Conservation (phyloP, 2,113 vertebrate genomes). For the Enhydra lutris region DNA sequence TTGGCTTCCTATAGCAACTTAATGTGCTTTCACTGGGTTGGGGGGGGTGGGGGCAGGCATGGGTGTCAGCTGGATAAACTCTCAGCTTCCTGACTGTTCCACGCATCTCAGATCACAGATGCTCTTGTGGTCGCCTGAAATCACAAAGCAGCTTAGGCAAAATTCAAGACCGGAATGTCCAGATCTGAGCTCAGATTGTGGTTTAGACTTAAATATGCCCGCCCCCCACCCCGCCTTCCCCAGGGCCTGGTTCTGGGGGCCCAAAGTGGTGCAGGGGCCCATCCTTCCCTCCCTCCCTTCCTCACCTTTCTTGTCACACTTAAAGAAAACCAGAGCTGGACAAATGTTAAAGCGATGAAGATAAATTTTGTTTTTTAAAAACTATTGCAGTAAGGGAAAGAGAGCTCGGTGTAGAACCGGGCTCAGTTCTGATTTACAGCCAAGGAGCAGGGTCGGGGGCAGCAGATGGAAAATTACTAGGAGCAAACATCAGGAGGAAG, state of each 20-base stretch:
- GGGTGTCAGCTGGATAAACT: neutral
- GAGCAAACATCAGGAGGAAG: neutral
- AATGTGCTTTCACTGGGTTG: neutral
- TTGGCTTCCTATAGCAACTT: neutral
- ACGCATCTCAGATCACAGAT: neutral
- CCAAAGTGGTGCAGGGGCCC: too few species aligned
- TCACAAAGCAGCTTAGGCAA: neutral
- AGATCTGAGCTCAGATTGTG: neutral
- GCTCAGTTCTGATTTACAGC: neutral
- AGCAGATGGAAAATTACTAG: neutral
- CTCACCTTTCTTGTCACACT: neutral
- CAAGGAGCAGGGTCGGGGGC: neutral
- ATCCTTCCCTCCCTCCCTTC: neutral
- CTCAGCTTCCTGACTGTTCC: neutral
- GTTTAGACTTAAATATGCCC: neutral
- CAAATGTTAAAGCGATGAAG: neutral
- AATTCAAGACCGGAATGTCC: neutral
- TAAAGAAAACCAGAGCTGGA: neutral
- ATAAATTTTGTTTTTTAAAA: neutral
- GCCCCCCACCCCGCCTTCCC: neutral
- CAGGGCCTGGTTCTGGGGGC: neutral
- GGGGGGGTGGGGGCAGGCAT: neutral
- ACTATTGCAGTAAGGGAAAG: neutral
- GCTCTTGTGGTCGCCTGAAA: neutral
- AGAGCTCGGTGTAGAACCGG: neutral